Evolutionary conservation across 2,888 invertebrate species (phyloP).

Genomic region (Bombylius discolor): DNA sequence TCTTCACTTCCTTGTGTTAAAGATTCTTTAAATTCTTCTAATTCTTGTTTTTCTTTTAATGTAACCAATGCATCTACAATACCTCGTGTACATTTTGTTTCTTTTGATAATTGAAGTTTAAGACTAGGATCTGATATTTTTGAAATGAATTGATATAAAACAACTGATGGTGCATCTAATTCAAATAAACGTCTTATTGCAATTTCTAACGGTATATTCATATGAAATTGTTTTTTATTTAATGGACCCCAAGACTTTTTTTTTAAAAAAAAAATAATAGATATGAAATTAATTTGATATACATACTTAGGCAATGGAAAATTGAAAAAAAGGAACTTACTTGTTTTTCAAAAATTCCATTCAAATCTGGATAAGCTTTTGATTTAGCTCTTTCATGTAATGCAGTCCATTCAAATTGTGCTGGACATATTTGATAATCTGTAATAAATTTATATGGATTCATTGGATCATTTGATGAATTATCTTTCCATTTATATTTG

Average conservation of each 20-base stretch:
- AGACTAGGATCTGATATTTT: constrained; percentile 28
- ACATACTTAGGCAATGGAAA: background rate
- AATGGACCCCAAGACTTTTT: constrained; percentile 26
- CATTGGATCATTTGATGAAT: constrained; percentile 19
- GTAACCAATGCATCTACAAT: constrained; percentile 30
- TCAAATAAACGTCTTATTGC: constrained; percentile 28
- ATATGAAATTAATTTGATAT: background rate
- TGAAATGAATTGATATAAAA: constrained; percentile 30
- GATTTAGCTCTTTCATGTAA: constrained; percentile 39
- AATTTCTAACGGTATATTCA: constrained; percentile 30
- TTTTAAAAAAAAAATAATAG: background rate
- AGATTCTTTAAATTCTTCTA: constrained; percentile 25
- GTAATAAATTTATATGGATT: constrained; percentile 29
- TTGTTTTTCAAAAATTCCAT: constrained; percentile 15
- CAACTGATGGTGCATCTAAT: constrained; percentile 28
- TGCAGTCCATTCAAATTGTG: constrained; percentile 59
- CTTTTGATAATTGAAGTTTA: constrained; percentile 26
- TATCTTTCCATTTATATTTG: constrained; percentile 30
- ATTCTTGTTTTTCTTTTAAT: constrained; percentile 29
- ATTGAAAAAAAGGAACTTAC: background rate
- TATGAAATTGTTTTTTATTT: constrained; percentile 34
- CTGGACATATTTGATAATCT: constrained; percentile 40
- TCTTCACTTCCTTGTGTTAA: constrained; percentile 43
- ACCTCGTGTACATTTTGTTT: constrained; percentile 30
- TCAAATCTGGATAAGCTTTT: constrained; percentile 32